Evolutionary conservation across 1,140 invertebrate genomes (phyloP).

Genomic region (Apocrypta bakeri): DNA sequence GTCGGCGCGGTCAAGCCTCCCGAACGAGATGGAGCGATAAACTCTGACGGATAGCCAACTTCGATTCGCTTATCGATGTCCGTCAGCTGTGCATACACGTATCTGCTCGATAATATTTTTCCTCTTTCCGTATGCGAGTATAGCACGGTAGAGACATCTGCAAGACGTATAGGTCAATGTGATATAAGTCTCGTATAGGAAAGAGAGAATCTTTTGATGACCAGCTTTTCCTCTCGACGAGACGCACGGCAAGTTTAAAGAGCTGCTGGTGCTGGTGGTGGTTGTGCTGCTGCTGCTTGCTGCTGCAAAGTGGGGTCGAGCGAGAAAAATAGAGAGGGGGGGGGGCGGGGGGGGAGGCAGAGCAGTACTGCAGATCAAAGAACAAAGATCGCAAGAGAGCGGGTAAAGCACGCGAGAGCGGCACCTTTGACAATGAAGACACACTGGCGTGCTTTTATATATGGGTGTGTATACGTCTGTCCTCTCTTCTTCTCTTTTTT

Average conservation of each 20-base stretch:
- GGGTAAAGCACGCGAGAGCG: slow-evolving; percentile 53
- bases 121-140: too few species aligned
- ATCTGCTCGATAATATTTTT: too few species aligned
- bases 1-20: slow-evolving; percentile 14
- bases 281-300: background rate
- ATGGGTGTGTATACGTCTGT: slow-evolving; percentile 53
- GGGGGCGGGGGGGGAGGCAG: too few species aligned
- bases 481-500: slow-evolving; percentile 45
- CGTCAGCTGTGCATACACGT: background rate
- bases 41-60: slow-evolving; percentile 12
- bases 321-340: slow-evolving; percentile 24
- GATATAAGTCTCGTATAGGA: background rate
- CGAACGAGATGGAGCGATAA: background rate
- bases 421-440: slow-evolving; percentile 57
- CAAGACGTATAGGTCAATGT: background rate
- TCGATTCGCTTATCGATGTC: slow-evolving; percentile 11
- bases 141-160: background rate
- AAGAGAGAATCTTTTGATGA: background rate
- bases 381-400: slow-evolving; percentile 59
- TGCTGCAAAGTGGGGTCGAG: background rate
- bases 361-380: slow-evolving; percentile 45
- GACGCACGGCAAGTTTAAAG: background rate
- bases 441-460: slow-evolving; percentile 9
- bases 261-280: background rate
- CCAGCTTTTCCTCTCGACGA: slow-evolving; percentile 8